Evolutionary conservation across 2,797 vertebrate species (phyloP).

Genomic region (Danio jaintianensis): DNA sequence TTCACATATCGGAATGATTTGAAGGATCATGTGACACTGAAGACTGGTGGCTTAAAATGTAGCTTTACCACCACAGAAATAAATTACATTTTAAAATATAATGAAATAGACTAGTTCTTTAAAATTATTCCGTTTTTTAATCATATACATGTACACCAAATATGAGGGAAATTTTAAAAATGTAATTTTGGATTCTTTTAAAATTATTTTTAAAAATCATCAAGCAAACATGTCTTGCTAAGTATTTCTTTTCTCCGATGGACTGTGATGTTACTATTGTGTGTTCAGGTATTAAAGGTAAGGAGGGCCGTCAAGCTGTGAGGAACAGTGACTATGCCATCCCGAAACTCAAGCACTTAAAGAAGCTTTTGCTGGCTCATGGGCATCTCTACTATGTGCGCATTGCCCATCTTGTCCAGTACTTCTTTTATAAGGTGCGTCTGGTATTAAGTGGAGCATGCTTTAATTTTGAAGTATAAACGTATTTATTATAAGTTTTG

Average conservation of each 20-base stretch:
- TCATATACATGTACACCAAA: too few relatives aligned
- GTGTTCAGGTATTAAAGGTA: slow-evolving; percentile 91
- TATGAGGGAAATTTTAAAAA: too few relatives aligned
- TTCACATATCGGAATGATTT: neutral
- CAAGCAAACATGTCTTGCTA: neutral
- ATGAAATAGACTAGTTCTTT: too few relatives aligned
- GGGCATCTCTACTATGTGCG: slow-evolving; percentile 98
- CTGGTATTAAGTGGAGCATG: neutral
- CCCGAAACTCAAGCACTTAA: slow-evolving; percentile 96
- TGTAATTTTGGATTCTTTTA: too few relatives aligned
- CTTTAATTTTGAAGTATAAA: neutral
- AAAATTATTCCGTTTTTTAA: too few relatives aligned
- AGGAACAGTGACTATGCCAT: slow-evolving; percentile 98
- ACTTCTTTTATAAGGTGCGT: slow-evolving; percentile 99
- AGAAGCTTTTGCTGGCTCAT: slow-evolving; percentile 91
- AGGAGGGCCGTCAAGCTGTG: slow-evolving; percentile 95
- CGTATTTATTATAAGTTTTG: neutral
- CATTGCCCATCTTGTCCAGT: slow-evolving; percentile 98
- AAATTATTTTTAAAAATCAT: too few relatives aligned
- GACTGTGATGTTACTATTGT: neutral
- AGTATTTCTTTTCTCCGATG: neutral
- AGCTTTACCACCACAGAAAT: too few relatives aligned
- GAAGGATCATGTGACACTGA: neutral
- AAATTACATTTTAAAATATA: too few relatives aligned
- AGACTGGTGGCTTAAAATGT: neutral